Conservation (phyloP, 2,888 invertebrate species). For the Mamestra brassicae region DNA sequence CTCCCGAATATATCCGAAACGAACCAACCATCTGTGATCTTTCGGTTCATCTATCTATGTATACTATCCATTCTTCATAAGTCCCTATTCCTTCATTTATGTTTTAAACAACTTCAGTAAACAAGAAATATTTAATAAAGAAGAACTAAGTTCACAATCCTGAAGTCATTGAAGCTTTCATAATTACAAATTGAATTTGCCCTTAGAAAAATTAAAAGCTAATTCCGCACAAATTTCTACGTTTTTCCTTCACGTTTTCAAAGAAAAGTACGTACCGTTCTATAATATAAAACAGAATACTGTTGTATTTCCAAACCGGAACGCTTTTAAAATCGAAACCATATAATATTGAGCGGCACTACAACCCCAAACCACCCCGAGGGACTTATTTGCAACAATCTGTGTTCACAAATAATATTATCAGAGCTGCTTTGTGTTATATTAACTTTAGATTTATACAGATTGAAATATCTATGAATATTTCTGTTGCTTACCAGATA, state of each 20-base stretch:
- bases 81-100: background rate
- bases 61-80: background rate
- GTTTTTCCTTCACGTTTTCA: conserved; percentile 25
- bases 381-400: conserved; percentile 81
- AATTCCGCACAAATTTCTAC: conserved; percentile 14
- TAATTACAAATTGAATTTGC: conserved; percentile 12
- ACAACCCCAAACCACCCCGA: conserved; percentile 63
- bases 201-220: conserved; percentile 20
- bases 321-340: conserved; percentile 70
- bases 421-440: conserved; percentile 68
- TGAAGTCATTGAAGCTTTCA: conserved; percentile 25
- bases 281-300: conserved; percentile 28
- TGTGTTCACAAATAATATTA: conserved; percentile 80
- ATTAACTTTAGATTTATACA: conserved; percentile 59
- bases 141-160: background rate
- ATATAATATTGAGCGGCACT: conserved; percentile 67
- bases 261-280: conserved; percentile 20
- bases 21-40: background rate
- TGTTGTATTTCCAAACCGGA: conserved; percentile 51
- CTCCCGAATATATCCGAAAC: background rate
- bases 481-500: conserved; percentile 41
- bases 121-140: conserved; percentile 4
- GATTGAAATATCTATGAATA: conserved; percentile 54
- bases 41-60: background rate
- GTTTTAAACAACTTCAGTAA: conserved; percentile 1